A percentile compares a stretch with the other conserved stretches of the same genome.
Conservation (phyloP, 2,113 vertebrate genomes). For the Prionailurus bengalensis region DNA sequence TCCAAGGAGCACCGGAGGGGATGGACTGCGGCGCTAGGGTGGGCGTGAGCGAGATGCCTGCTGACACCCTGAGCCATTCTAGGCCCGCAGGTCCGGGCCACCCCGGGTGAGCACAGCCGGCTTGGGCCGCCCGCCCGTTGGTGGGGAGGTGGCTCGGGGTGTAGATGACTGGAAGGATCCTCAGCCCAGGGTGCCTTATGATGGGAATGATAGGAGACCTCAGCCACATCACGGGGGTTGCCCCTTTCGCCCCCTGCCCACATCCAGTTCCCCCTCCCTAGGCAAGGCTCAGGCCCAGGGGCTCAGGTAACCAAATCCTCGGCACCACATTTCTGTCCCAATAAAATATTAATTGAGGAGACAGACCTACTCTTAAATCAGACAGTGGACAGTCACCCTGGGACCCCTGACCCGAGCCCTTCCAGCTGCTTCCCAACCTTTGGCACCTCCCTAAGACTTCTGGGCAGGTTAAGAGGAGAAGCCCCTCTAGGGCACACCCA, state of each 20-base stretch:
- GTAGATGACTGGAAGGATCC: neutral
- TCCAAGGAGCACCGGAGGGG: neutral
- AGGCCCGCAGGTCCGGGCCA: neutral
- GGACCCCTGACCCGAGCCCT: neutral
- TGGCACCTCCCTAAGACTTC: neutral
- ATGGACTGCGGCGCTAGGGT: neutral
- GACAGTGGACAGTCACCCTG: neutral
- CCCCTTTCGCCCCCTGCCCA: neutral
- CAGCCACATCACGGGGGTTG: neutral
- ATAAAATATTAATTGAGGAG: constrained; percentile 68
- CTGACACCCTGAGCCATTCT: constrained; percentile 5
- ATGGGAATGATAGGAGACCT: neutral
- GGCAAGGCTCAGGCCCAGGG: neutral
- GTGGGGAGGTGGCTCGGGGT: neutral
- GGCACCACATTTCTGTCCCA: neutral
- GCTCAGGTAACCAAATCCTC: constrained; percentile 52
- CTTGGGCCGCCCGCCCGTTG: neutral
- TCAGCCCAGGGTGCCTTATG: neutral
- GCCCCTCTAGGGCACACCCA: neutral
- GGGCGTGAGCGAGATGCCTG: neutral
- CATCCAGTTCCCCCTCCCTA: neutral
- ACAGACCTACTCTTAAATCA: constrained; percentile 24
- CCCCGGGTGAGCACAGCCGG: neutral
- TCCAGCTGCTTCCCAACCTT: neutral
- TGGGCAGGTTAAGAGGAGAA: neutral